A percentile compares a stretch with the other conserved stretches of the same genome.
Conservation (phyloP, 2,888 invertebrate species). For the Drosophila borealis region DNA sequence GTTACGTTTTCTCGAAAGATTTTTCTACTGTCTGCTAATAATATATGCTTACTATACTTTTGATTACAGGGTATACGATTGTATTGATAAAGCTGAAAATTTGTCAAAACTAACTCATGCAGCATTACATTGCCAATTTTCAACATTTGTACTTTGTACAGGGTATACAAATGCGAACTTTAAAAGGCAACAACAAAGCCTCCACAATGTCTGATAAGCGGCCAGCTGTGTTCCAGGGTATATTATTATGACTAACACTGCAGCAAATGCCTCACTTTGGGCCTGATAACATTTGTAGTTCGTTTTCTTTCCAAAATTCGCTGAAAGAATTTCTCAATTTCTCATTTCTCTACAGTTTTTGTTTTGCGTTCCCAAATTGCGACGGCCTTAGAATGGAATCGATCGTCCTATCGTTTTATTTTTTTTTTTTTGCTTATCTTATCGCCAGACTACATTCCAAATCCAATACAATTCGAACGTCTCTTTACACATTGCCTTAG, state of each 20-base stretch:
- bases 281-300: slow-evolving; percentile 21
- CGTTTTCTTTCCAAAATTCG: neutral
- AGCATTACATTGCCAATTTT: too few species aligned
- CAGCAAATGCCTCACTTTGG: slow-evolving; percentile 7
- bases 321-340: slow-evolving; percentile 4
- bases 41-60: too few species aligned
- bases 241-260: slow-evolving; percentile 56
- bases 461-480: slow-evolving; percentile 44
- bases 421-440: slow-evolving; percentile 33
- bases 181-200: neutral
- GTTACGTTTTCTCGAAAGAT: too few species aligned
- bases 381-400: slow-evolving; percentile 31
- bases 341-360: neutral
- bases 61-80: too few species aligned
- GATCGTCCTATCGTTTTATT: slow-evolving; percentile 21
- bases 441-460: slow-evolving; percentile 37
- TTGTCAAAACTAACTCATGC: too few species aligned
- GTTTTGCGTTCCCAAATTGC: slow-evolving; percentile 2
- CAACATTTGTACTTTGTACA: neutral
- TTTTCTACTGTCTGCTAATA: too few species aligned
- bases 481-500: slow-evolving; percentile 29
- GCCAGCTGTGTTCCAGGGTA: neutral
- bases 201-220: slow-evolving; percentile 41
- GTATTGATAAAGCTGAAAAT: too few species aligned
- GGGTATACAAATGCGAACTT: neutral